A percentile compares a stretch with the other conserved stretches of the same genome.
phyloP scores from a whole-genome alignment of 64 coral and sea anemone species.

The Dendrophyllia cribrosa region DNA sequence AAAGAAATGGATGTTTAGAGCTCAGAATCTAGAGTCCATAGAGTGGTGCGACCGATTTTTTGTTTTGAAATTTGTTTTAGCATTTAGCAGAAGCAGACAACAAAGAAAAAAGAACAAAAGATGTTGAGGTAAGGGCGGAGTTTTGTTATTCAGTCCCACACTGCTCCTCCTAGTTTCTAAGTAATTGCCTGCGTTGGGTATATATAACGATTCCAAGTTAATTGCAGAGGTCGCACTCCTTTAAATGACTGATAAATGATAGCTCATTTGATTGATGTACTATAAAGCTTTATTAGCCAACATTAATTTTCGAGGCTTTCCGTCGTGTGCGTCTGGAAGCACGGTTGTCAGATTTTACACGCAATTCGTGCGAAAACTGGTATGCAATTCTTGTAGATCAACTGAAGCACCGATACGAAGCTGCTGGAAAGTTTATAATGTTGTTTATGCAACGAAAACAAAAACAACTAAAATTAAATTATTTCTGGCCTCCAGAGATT shows the following conservation, averaged over 20 bases:
- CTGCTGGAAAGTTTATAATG: no score
- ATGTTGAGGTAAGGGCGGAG: constrained; percentile 4
- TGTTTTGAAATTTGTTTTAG: neutral
- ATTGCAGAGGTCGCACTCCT: neutral
- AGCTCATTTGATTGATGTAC: no score
- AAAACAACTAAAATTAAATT: constrained; percentile 1
- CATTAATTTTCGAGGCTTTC: no score
- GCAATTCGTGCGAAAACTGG: no score
- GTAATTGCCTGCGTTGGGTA: neutral
- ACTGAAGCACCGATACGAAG: no score
- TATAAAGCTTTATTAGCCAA: no score
- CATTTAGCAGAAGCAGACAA: neutral
- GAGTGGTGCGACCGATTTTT: neutral
- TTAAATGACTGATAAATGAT: neutral
- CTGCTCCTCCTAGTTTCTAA: constrained; percentile 27
- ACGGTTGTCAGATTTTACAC: no score
- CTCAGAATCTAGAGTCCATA: no score
- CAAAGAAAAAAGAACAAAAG: neutral
- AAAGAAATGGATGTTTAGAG: no score
- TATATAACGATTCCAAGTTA: neutral
- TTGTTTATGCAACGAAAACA: neutral
- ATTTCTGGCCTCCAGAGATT: constrained; percentile 8
- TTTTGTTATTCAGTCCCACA: neutral
- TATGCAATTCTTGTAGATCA: no score
- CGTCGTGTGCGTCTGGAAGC: no score